These are phyloP conservation scores for Myocastor coypus DNA, from an alignment of 2,113 vertebrate species.

Conservation along the genomic window DNA sequence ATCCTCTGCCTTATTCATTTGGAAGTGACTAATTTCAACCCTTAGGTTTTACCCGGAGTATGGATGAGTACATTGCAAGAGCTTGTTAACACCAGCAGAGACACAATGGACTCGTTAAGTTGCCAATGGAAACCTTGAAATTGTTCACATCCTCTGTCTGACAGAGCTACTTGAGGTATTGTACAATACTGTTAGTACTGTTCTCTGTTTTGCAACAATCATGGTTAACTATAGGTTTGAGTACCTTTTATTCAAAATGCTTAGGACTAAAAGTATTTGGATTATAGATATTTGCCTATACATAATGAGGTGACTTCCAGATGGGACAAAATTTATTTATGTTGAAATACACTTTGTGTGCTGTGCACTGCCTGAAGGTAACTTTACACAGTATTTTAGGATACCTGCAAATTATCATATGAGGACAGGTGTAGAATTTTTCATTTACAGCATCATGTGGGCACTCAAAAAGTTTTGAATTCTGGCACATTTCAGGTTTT, in stretches of 20 bases:
- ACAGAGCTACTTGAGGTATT: neutral
- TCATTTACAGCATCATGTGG: neutral
- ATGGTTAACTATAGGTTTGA: neutral
- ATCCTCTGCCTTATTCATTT: constrained; percentile 63
- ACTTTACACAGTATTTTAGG: neutral
- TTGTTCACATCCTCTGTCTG: neutral
- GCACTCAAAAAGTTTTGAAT: neutral
- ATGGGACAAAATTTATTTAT: neutral
- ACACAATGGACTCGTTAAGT: neutral
- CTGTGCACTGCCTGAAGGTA: neutral
- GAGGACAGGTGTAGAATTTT: neutral
- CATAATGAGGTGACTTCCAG: neutral
- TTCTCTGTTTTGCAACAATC: neutral
- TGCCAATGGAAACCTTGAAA: neutral
- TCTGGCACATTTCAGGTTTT: neutral
- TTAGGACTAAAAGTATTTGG: neutral
- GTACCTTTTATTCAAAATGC: neutral
- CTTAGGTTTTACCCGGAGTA: neutral
- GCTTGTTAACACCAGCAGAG: neutral
- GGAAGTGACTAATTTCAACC: constrained; percentile 66
- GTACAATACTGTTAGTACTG: neutral
- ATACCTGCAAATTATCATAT: neutral
- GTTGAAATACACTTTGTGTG: neutral
- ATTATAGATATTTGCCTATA: neutral
- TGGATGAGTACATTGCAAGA: neutral